Evolutionary conservation across 2,888 invertebrate species (phyloP).

Genomic region (Drosophila sordidapex): DNA sequence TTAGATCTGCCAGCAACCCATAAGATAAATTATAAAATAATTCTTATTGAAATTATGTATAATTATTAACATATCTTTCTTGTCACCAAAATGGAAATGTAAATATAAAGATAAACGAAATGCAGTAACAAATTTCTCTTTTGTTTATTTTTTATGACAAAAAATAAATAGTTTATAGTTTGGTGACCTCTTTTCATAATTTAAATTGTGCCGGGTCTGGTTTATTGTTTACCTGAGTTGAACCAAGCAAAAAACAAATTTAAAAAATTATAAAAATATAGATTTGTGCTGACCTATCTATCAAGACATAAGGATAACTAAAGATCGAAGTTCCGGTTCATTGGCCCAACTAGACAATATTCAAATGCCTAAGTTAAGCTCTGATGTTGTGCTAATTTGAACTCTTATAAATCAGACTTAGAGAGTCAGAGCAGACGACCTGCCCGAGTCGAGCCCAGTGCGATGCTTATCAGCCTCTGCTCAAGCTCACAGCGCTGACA

Average conservation of each 20-base stretch:
- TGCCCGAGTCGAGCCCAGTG: constrained; percentile 26
- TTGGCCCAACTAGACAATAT: constrained; percentile 15
- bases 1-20: not conserved
- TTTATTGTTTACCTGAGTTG: not conserved
- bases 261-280: not conserved
- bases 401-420: constrained; percentile 46
- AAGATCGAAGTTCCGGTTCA: constrained; percentile 1
- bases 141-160: not conserved
- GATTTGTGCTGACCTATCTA: not conserved
- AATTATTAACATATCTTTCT: not conserved
- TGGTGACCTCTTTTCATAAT: not conserved
- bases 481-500: constrained; percentile 30
- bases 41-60: not conserved
- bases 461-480: constrained; percentile 44
- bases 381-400: constrained; percentile 42
- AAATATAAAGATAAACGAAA: not conserved
- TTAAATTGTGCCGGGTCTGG: not conserved
- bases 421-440: constrained; percentile 23
- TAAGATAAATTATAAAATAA: not conserved
- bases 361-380: constrained; percentile 25
- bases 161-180: not conserved
- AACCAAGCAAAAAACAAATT: not conserved
- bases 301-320: not conserved
- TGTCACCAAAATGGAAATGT: not conserved
- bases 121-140: not conserved